phyloP scores from a whole-genome alignment of 2,888 invertebrate genomes.

The Micoletzkya japonica region DNA sequence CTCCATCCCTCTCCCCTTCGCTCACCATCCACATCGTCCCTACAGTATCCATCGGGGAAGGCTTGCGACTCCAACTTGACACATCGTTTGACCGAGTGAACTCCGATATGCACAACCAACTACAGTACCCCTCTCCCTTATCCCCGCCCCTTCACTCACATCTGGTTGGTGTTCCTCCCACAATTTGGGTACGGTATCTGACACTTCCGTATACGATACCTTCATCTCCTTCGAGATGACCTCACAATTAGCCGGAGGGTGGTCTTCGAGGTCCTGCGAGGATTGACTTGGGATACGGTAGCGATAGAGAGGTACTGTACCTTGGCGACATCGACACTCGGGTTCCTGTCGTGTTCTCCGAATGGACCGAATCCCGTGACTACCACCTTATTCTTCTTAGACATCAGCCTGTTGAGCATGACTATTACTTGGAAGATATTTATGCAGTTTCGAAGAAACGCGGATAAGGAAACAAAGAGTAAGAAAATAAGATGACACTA shows the following conservation, averaged over 20 bases:
- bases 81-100: constrained; percentile 33
- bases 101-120: constrained; percentile 47
- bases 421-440: no score
- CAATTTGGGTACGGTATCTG: constrained; percentile 1
- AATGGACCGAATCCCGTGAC: constrained; percentile 49
- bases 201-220: constrained; percentile 18
- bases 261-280: constrained; percentile 1
- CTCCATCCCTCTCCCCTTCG: neutral
- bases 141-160: constrained; percentile 1
- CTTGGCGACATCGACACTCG: constrained; percentile 36
- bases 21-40: constrained; percentile 39
- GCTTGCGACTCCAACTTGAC: constrained; percentile 44
- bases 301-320: neutral
- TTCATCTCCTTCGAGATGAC: constrained; percentile 6
- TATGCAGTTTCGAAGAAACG: no score
- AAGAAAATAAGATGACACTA: no score
- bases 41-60: constrained; percentile 42
- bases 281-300: neutral
- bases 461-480: no score
- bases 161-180: constrained; percentile 28
- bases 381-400: constrained; percentile 26
- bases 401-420: neutral
- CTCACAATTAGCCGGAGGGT: constrained; percentile 2
- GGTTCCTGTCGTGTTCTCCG: constrained; percentile 37
- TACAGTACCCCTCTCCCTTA: constrained; percentile 1